Percentiles rank a stretch among this genome's conserved stretches.
Conservation (phyloP, 2,888 invertebrate species). For the Drymonia ruficornis region DNA sequence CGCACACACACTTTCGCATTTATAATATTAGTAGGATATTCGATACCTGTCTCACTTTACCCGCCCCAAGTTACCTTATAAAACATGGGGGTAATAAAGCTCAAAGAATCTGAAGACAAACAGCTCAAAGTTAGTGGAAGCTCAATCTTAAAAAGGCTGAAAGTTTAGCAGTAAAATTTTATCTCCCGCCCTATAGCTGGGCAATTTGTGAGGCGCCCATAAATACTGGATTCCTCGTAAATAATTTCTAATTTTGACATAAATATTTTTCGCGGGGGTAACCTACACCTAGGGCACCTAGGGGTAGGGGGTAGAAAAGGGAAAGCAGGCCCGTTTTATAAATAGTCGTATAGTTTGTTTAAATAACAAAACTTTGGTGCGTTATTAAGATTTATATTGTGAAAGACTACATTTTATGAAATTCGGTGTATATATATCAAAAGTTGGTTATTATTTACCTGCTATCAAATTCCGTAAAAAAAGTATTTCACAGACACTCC, state of each 20-base stretch:
- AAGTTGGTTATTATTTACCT: too few species aligned
- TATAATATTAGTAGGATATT: too few species aligned
- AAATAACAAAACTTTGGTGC: not conserved
- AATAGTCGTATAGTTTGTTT: not conserved
- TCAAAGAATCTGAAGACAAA: conserved; percentile 36
- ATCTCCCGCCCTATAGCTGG: conserved; percentile 47
- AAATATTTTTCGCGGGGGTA: conserved; percentile 19
- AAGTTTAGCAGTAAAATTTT: conserved; percentile 58
- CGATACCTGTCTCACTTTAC: not conserved
- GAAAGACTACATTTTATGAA: too few species aligned
- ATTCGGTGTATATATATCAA: too few species aligned
- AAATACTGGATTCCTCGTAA: conserved; percentile 51
- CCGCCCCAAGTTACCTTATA: conserved; percentile 10
- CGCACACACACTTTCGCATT: too few species aligned
- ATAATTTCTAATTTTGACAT: conserved; percentile 51
- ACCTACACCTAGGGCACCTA: not conserved
- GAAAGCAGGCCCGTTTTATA: not conserved
- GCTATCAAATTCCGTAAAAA: too few species aligned
- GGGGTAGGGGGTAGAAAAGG: not conserved
- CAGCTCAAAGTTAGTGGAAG: conserved; percentile 35
- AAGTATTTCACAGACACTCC: too few species aligned
- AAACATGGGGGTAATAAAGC: conserved; percentile 27
- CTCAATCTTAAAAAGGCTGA: conserved; percentile 38
- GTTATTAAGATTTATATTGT: too few species aligned
- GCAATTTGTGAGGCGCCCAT: conserved; percentile 49